Evolutionary conservation across 2,888 invertebrate genomes (phyloP).

Genomic region (Eupithecia insigniata): DNA sequence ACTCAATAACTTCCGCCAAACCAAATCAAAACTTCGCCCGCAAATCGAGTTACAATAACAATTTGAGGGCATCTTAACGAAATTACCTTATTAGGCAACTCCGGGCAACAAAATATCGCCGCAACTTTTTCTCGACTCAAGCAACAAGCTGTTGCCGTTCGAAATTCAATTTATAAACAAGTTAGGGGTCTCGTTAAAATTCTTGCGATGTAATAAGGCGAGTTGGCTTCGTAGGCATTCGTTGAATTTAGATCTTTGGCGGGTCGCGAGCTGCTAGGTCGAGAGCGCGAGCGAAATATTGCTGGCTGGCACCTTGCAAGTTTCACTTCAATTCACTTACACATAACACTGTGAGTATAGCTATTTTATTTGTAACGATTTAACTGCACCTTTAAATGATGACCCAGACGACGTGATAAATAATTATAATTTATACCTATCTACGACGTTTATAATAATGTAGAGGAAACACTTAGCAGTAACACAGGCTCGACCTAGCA

Average conservation of each 20-base stretch:
- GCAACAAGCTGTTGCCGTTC: slow-evolving; percentile 75
- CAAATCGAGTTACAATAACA: slow-evolving; percentile 49
- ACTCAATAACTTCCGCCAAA: slow-evolving; percentile 17
- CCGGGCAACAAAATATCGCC: slow-evolving; percentile 62
- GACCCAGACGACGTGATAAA: neutral
- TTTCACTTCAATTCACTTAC: neutral
- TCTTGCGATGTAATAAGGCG: slow-evolving; percentile 78
- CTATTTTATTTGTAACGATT: neutral
- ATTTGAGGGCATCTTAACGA: slow-evolving; percentile 55
- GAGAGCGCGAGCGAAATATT: neutral
- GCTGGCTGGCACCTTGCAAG: neutral
- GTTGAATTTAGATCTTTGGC: slow-evolving; percentile 57
- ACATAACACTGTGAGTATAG: neutral
- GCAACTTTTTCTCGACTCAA: slow-evolving; percentile 74
- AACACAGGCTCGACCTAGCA: no score
- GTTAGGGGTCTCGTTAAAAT: slow-evolving; percentile 81
- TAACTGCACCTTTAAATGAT: neutral
- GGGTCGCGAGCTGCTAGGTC: slow-evolving; percentile 9
- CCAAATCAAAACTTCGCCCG: slow-evolving; percentile 31
- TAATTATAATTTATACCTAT: no score
- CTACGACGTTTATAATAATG: no score
- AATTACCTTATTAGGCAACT: slow-evolving; percentile 57
- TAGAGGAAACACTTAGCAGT: no score
- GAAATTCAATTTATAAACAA: slow-evolving; percentile 83
- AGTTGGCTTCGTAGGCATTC: slow-evolving; percentile 61